Conservation (phyloP, 2,888 invertebrate genomes). For the Odontocolon sp. region DNA sequence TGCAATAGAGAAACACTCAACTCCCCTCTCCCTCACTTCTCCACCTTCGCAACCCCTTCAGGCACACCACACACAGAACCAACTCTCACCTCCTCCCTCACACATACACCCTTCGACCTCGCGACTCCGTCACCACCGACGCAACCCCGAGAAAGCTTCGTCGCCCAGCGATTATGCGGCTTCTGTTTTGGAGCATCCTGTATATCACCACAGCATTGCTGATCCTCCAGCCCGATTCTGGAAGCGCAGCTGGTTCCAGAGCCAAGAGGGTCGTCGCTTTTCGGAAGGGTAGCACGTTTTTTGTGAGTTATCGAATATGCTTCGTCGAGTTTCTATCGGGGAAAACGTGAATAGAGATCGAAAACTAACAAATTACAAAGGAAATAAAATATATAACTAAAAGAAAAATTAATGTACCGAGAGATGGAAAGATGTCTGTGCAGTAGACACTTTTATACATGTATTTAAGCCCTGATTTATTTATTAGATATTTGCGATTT, state of each 20-base stretch:
- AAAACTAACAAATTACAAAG: background rate
- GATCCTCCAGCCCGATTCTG: conserved; percentile 23
- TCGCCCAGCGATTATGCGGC: conserved; percentile 46
- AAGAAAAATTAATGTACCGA: too few relatives aligned
- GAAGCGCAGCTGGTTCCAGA: conserved; percentile 59
- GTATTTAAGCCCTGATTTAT: too few relatives aligned
- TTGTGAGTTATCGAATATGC: conserved; percentile 74
- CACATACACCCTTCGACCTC: conserved; percentile 2
- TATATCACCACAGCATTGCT: conserved; percentile 62
- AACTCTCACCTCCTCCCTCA: background rate
- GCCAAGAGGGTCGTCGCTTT: conserved; percentile 74
- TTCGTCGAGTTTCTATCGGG: background rate
- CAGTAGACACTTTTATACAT: too few relatives aligned
- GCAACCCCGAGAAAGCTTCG: conserved; percentile 10
- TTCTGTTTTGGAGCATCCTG: conserved; percentile 57
- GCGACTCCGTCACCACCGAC: conserved; percentile 16
- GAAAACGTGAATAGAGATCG: background rate
- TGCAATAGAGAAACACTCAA: too few relatives aligned
- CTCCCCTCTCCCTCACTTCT: too few relatives aligned
- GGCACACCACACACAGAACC: too few relatives aligned
- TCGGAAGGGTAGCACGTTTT: conserved; percentile 76
- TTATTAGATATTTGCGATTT: too few relatives aligned
- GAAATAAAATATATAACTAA: too few relatives aligned
- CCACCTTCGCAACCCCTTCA: too few relatives aligned
- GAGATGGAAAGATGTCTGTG: too few relatives aligned